Conservation (phyloP, 2,888 invertebrate species). For the Alentia gelatinosa region DNA sequence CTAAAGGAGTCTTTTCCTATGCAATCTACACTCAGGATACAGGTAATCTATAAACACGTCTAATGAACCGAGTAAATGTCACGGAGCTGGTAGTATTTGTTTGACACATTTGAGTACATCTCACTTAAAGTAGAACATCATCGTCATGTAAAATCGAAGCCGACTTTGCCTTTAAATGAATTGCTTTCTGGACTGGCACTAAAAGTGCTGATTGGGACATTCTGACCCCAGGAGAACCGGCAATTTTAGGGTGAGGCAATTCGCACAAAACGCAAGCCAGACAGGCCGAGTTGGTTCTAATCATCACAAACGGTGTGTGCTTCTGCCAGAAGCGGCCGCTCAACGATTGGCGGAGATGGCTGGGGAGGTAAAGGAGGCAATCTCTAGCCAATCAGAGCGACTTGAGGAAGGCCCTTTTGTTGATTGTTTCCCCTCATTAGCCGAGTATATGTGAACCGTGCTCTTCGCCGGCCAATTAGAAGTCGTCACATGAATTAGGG, state of each 20-base stretch:
- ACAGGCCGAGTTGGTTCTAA: neutral
- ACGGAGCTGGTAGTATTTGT: too few species aligned
- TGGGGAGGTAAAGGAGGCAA: constrained; percentile 1
- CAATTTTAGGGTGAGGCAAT: neutral
- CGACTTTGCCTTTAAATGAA: neutral
- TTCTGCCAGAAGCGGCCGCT: neutral
- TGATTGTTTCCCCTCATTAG: constrained; percentile 44
- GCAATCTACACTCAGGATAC: too few species aligned
- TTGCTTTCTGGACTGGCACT: neutral
- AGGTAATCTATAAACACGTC: too few species aligned
- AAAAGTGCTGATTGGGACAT: neutral
- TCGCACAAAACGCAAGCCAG: neutral
- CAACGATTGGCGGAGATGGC: neutral
- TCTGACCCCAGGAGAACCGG: neutral
- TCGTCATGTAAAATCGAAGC: neutral
- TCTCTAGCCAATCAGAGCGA: constrained; percentile 14
- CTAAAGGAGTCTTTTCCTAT: too few species aligned
- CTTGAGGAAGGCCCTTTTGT: neutral
- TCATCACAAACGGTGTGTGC: neutral
- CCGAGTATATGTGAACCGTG: constrained; percentile 1
- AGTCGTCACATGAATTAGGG: constrained; percentile 24
- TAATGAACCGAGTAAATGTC: too few species aligned
- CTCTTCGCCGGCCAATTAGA: constrained; percentile 15
- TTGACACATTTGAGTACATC: too few species aligned
- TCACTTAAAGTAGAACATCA: neutral